Conservation (phyloP, 2,888 invertebrate species). For the Caenorhabditis drosophilae region DNA sequence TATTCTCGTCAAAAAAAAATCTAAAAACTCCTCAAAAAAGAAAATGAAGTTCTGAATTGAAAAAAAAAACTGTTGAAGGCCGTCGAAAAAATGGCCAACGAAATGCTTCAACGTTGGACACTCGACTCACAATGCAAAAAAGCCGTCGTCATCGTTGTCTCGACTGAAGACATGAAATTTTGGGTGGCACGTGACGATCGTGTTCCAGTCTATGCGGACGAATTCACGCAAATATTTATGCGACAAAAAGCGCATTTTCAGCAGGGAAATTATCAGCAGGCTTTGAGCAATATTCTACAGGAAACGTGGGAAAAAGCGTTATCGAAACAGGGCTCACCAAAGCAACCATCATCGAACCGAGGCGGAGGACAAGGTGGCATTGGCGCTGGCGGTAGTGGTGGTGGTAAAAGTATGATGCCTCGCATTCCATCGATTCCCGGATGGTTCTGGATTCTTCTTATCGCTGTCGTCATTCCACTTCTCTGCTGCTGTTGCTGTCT, state of each 20-base stretch:
- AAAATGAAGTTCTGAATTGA: too few relatives aligned
- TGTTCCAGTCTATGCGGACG: conserved; percentile 62
- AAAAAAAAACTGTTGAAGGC: too few relatives aligned
- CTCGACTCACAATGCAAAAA: conserved; percentile 65
- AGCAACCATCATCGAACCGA: conserved; percentile 26
- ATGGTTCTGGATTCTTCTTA: conserved; percentile 53
- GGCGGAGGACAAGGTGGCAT: conserved; percentile 13
- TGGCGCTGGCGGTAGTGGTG: conserved; percentile 15
- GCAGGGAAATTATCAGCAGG: conserved; percentile 52
- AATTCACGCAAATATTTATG: conserved; percentile 61
- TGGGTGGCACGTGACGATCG: conserved; percentile 64
- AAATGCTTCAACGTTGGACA: conserved; percentile 58
- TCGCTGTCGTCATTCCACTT: conserved; percentile 58
- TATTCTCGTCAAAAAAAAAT: too few relatives aligned
- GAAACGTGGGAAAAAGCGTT: conserved; percentile 54
- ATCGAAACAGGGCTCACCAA: conserved; percentile 52
- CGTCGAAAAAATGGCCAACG: conserved; percentile 62
- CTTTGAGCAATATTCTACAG: conserved; percentile 57
- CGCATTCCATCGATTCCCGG: conserved; percentile 43
- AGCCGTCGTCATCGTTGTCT: conserved; percentile 49
- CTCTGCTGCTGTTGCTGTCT: conserved; percentile 62
- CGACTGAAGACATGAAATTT: conserved; percentile 63
- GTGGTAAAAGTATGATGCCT: conserved; percentile 12
- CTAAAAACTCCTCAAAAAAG: too few relatives aligned
- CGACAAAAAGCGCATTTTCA: conserved; percentile 56